These are phyloP conservation scores for Salminus brasiliensis DNA, from an alignment of 2,113 vertebrate genomes.

Conservation along the genomic window DNA sequence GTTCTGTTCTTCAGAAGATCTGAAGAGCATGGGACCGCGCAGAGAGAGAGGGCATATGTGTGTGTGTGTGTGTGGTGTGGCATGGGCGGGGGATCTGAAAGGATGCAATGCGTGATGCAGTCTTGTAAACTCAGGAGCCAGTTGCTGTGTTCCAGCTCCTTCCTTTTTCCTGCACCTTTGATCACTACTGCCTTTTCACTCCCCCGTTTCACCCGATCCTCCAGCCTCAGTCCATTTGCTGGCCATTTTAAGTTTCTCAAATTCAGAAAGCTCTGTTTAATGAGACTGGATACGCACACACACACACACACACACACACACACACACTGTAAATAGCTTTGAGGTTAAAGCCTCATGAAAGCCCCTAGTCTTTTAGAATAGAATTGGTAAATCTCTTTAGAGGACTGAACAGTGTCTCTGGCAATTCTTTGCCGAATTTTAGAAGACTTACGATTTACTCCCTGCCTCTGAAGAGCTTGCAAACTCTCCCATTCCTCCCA, in stretches of 20 bases:
- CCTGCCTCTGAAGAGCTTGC: too few species aligned
- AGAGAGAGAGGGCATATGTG: conserved; percentile 18
- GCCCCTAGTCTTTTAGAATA: too few species aligned
- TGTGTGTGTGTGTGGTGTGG: background rate
- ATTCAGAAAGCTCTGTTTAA: conserved; percentile 35
- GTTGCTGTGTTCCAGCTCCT: conserved; percentile 12
- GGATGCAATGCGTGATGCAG: conserved; percentile 29
- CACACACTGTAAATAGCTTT: background rate
- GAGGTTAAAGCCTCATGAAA: background rate
- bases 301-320: background rate
- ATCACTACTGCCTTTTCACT: background rate
- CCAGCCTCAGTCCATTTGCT: conserved; percentile 2
- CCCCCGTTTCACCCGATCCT: background rate
- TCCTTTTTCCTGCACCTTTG: conserved; percentile 18
- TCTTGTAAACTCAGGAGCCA: conserved; percentile 29
- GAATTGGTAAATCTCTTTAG: background rate
- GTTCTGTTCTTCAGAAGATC: conserved; percentile 24
- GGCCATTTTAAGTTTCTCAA: conserved; percentile 10
- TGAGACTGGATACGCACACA: conserved; percentile 3
- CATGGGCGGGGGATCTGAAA: background rate
- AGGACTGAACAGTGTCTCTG: too few species aligned
- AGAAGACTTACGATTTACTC: too few species aligned
- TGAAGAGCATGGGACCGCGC: conserved; percentile 11
- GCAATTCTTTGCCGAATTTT: too few species aligned
- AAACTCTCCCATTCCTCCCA: too few species aligned